Evolutionary conservation across 2,888 invertebrate species (phyloP), one percentile per base, ranked within the genome.

Genomic region (Antheraea assamensis): DNA sequence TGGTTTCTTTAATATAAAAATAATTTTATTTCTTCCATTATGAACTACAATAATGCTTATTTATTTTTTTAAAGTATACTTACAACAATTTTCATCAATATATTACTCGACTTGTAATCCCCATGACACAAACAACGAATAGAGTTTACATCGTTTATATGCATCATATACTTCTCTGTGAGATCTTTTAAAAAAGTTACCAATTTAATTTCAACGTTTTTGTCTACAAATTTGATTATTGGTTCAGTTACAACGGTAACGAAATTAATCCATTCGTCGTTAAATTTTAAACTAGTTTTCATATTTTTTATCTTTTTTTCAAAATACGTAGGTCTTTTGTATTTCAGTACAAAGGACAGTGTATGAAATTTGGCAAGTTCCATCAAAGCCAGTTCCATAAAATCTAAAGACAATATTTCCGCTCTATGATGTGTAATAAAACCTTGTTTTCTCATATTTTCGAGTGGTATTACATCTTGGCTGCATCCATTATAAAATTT

Each of bases 71-170:
- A 8, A 4, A 4, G 30, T 58, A 47, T 74, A 85, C 84, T 84
- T 77, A 87, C 86, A 31, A 72, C 75, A 74, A 79, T 76, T 77
- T 81, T 83, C 64, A 78, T 58, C 77, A 88, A 79, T 47, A 87
- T 79, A 75, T 88, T 88, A 72, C 82, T 84, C 0, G 82, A 74
- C n/a, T 83, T 81, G n/a, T 78, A 85, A 73, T 88, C 88, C 3
- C 85, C 85, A 66, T 89, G 88, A 42, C 84, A 83, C 24, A 87
- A 74, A 47, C 84, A 84, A 24, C 76, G 74, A 5, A 75, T 75
- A 4, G 75, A 75, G 8, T 75, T 73, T 0, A 76, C 72, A 13
- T 81, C 79, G 2, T 58, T 72, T 1, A 80, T 66, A 72, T 81
- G 83, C 71, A 79, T 75, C 8, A 71, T 71, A 75, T 76, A 81